Evolutionary conservation across 1,140 invertebrate species (phyloP), one percentile per base, ranked within the genome.

Genomic region (Nixonia krombeini): DNA sequence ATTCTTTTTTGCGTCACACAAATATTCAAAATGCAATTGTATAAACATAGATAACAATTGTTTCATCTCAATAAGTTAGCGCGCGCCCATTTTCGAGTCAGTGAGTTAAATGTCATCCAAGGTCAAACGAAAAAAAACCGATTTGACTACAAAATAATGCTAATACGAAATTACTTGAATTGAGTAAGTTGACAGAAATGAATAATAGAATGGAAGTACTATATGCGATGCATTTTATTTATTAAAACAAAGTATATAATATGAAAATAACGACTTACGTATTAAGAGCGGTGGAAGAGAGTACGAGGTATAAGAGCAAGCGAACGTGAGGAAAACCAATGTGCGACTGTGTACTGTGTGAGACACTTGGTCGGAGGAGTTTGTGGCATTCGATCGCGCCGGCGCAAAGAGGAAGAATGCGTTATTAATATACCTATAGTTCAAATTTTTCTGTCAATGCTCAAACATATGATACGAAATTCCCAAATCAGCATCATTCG

Each of bases 51-150:
- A 38, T 38, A 13, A 38, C 1, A 38, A 38, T 38, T 38, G 4
- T 38, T 38, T n/a, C 13, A 5, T 15, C 15, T 9, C 10, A 15
- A 13, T 38, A 15, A 38, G 15, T 38, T 6, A 57, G 42, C 63
- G 55, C 49, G 49, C 37, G 33, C 25, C 58, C 50, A 29, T 46
- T 45, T 51, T 31, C 9, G 0, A 25, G 33, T 40, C 16, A 25
- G 9, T 3, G 8, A 41, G 50, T 51, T 47, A 51, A 61, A 67
- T 67, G 64, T 67, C 64, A 67, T 50, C 61, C 64, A 67, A 67
- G 64, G 64, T 67, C 51, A 67, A 67, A 61, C 35, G 40, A 38
- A 25, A n/a, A 59, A 61, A 41, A 51, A 16, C 31, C 31, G 3
- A 13, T 29, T n/a, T 13, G 1, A 23, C 10, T 21, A 55, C 42